Percentiles rank a stretch among this genome's conserved stretches.
Evolutionary conservation across 1,140 invertebrate species (phyloP).

Genomic region (Magallana ariakensis): DNA sequence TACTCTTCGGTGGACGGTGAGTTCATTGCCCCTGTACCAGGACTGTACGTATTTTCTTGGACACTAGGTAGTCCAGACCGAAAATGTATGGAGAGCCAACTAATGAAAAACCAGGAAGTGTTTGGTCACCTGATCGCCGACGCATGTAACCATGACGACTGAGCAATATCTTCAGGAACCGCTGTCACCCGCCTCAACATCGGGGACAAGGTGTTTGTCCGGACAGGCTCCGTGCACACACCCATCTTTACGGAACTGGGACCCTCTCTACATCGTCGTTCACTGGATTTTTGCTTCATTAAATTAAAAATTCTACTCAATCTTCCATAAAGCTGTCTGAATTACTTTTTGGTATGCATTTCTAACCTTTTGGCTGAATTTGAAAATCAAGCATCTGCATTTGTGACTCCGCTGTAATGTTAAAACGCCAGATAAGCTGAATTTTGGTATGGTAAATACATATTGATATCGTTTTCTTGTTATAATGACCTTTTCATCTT

Average conservation of each 20-base stretch:
- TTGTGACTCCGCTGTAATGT: no score
- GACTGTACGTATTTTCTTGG: slow-evolving; percentile 40
- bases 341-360: no score
- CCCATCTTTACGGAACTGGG: not conserved
- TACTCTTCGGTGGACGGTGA: slow-evolving; percentile 43
- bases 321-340: no score
- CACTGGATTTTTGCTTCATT: slow-evolving; percentile 27
- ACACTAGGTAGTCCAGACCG: not conserved
- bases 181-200: not conserved
- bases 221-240: not conserved
- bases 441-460: no score
- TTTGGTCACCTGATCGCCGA: slow-evolving; percentile 42
- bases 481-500: no score
- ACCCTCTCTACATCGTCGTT: not conserved
- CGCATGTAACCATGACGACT: slow-evolving; percentile 34
- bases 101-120: slow-evolving; percentile 19
- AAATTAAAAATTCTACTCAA: not conserved
- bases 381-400: no score
- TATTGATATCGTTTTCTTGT: no score
- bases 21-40: not conserved
- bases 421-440: no score
- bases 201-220: slow-evolving; percentile 30
- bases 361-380: no score
- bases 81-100: slow-evolving; percentile 39
- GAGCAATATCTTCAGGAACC: slow-evolving; percentile 25